Conservation (phyloP, 2,888 invertebrate genomes). For the Caenorhabditis imperialis region DNA sequence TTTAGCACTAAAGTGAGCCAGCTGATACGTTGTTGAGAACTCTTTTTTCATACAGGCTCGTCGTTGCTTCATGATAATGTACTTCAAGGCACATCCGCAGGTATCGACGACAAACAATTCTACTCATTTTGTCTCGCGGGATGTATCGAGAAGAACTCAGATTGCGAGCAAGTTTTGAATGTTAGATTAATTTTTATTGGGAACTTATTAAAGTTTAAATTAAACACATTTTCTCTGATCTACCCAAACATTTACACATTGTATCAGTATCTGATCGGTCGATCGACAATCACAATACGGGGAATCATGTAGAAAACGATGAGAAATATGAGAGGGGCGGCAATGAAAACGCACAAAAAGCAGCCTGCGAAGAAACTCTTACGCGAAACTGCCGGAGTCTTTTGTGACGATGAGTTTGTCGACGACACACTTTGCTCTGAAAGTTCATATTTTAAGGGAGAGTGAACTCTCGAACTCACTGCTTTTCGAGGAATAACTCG, state of each 20-base stretch:
- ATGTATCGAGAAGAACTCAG: conserved; percentile 3
- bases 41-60: conserved; percentile 12
- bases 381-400: conserved; percentile 7
- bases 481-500: conserved; percentile 54
- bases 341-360: conserved; percentile 41
- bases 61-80: conserved; percentile 24
- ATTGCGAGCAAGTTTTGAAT: conserved; percentile 11
- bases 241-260: not conserved
- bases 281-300: conserved; percentile 24
- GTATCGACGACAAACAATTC: conserved; percentile 18
- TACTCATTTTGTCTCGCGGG: not conserved
- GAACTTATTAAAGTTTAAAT: too few species aligned
- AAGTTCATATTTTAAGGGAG: not conserved
- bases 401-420: not conserved
- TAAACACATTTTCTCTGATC: too few species aligned
- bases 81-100: conserved; percentile 6
- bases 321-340: conserved; percentile 36
- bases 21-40: too few species aligned
- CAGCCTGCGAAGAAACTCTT: conserved; percentile 20
- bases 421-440: conserved; percentile 41
- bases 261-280: not conserved
- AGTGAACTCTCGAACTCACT: conserved; percentile 15
- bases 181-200: too few species aligned
- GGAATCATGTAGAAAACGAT: conserved; percentile 51
- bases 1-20: conserved; percentile 24